Evolutionary conservation across 2,113 vertebrate genomes (phyloP), one percentile per base, ranked within the genome.

Genomic region (Mus spicilegus): DNA sequence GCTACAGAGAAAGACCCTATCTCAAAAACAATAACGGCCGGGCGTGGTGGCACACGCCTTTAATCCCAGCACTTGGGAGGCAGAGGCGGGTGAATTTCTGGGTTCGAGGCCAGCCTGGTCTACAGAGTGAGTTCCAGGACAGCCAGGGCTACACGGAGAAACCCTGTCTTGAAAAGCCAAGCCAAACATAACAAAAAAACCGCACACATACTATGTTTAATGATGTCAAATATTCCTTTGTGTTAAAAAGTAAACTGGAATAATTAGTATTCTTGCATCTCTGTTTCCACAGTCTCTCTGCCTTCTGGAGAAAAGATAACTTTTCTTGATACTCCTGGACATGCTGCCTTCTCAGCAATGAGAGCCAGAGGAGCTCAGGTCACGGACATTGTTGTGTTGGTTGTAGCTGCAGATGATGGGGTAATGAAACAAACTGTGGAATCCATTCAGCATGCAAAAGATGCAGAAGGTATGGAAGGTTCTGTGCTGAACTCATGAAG

Each of bases 261-360:
- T 39, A 10, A 39, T 88, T 85, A 28, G 14, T 20, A 0, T 94
- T 17, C 93, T 54, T 30, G 87, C 51, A 91, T 90, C 97, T 97
- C 0, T 97, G n/a, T 97, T 92, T 97, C 84, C 75, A 78, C 98
- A 99, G 99, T 99, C 51, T 98, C 98, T 97, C 98, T 99, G 96
- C 98, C 99, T 36, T 99, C 99, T 91, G 99, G 99, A n/a, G 99
- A 99, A 85, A 99, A 97, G 97, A 99, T 99, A 96, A 99, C 99
- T n/a, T 99, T 99, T 97, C 99, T 99, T 42, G 99, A 99, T 98
- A 99, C 99, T 6, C 99, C 99, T 1, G 99, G 99, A 26, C 99
- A 99, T 7, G 99, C 99, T 12, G 99, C 99, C 39, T 99, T 99
- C 84, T 99, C 99, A 94, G 98, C 99, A 95, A 99, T 99, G 99